Percentiles rank a stretch among this genome's conserved stretches.
phyloP scores from a whole-genome alignment of 2,797 vertebrate genomes.

The Ara ararauna region DNA sequence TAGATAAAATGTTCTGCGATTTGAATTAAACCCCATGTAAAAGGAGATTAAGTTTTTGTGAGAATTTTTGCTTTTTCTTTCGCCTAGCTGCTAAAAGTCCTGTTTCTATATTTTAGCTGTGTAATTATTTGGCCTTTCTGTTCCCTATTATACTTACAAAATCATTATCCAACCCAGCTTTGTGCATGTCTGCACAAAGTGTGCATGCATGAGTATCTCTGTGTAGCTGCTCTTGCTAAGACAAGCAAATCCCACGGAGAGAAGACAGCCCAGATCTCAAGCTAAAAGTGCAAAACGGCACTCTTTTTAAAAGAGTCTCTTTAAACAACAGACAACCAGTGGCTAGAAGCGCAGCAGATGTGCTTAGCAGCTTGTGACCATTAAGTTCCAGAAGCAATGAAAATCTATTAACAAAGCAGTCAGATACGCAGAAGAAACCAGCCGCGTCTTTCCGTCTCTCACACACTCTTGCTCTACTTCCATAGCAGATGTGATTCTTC shows the following conservation, averaged over 20 bases:
- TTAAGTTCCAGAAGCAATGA: neutral
- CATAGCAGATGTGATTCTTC: rapidly evolving
- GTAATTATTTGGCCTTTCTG: neutral
- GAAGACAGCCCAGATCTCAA: neutral
- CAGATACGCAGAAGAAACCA: neutral
- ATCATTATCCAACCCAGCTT: neutral
- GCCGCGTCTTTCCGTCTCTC: neutral
- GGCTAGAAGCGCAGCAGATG: neutral
- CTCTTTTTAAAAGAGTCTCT: neutral
- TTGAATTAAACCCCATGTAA: neutral
- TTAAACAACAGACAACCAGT: neutral
- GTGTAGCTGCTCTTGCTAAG: neutral
- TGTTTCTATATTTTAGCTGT: neutral
- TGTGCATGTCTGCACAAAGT: rapidly evolving
- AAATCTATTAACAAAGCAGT: neutral
- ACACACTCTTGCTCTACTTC: neutral
- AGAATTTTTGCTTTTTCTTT: neutral
- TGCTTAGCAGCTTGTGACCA: neutral
- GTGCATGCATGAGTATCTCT: neutral
- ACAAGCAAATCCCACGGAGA: neutral
- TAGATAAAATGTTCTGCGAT: neutral
- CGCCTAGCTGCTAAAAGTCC: neutral
- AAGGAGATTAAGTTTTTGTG: neutral
- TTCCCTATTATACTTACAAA: neutral
- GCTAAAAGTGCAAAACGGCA: neutral